Evolutionary conservation across 2,888 invertebrate species (phyloP).

Genomic region (Ametastegia equiseti): DNA sequence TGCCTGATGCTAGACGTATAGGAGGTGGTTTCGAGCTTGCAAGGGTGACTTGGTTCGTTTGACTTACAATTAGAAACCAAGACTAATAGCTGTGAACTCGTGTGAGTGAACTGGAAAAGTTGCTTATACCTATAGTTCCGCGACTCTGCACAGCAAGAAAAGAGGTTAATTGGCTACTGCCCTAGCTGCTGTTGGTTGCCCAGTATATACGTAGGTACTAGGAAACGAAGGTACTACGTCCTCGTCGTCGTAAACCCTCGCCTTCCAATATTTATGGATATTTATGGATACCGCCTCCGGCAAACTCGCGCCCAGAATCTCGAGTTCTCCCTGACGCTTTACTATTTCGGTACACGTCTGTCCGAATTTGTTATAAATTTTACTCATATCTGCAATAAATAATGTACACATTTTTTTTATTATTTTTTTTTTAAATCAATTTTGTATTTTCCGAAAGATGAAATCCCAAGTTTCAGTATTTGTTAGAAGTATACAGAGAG

Average conservation of each 20-base stretch:
- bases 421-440: too few species aligned
- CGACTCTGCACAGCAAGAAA: neutral
- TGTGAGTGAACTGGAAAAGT: neutral
- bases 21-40: neutral
- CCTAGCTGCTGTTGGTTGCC: neutral
- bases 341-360: neutral
- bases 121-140: neutral
- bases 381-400: too few species aligned
- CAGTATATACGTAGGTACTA: neutral
- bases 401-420: too few species aligned
- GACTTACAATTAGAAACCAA: conserved; percentile 29
- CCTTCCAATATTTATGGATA: conserved; percentile 32
- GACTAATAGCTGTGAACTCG: conserved; percentile 18
- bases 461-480: too few species aligned
- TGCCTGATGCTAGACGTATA: neutral
- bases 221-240: neutral
- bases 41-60: conserved; percentile 24
- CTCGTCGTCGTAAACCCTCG: neutral
- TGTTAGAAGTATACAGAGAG: too few species aligned
- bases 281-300: neutral
- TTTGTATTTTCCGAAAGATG: too few species aligned
- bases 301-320: neutral
- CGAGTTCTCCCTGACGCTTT: neutral
- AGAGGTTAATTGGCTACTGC: conserved; percentile 17
- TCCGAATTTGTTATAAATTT: too few species aligned